A percentile compares a stretch with the other conserved stretches of the same genome.
Conservation (phyloP, 2,113 vertebrate genomes). For the Arothron firmamentum region DNA sequence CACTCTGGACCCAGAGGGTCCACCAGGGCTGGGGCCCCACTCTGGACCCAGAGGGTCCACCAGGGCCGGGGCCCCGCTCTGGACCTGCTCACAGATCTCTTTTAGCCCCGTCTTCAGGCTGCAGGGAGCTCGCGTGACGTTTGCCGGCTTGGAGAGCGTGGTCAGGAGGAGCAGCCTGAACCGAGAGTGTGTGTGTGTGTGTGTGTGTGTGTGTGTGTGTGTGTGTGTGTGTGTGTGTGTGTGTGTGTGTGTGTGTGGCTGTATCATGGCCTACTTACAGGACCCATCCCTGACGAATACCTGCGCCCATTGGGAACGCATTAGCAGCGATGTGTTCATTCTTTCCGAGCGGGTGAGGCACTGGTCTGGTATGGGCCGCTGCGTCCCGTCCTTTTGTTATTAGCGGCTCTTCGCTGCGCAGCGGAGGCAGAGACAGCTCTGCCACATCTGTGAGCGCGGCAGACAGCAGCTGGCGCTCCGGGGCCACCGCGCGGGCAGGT, state of each 20-base stretch:
- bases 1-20: too few relatives aligned
- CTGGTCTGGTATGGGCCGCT: conserved; percentile 68
- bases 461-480: conserved; percentile 43
- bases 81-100: too few relatives aligned
- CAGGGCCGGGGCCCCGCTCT: too few relatives aligned
- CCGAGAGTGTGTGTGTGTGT: too few relatives aligned
- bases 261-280: conserved; percentile 38
- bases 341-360: conserved; percentile 71
- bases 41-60: too few relatives aligned
- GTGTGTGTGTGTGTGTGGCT: neutral
- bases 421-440: conserved; percentile 38
- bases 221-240: too few relatives aligned
- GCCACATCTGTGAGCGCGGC: conserved; percentile 62
- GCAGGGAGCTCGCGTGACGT: too few relatives aligned
- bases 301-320: conserved; percentile 71
- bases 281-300: conserved; percentile 59
- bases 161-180: too few relatives aligned
- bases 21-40: too few relatives aligned
- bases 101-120: too few relatives aligned
- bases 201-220: too few relatives aligned
- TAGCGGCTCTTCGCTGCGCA: conserved; percentile 15
- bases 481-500: conserved; percentile 52
- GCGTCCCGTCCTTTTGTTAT: conserved; percentile 16
- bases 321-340: conserved; percentile 72
- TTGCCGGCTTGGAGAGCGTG: too few relatives aligned